Conservation (phyloP, 2,888 invertebrate genomes). For the Morpho helenor region DNA sequence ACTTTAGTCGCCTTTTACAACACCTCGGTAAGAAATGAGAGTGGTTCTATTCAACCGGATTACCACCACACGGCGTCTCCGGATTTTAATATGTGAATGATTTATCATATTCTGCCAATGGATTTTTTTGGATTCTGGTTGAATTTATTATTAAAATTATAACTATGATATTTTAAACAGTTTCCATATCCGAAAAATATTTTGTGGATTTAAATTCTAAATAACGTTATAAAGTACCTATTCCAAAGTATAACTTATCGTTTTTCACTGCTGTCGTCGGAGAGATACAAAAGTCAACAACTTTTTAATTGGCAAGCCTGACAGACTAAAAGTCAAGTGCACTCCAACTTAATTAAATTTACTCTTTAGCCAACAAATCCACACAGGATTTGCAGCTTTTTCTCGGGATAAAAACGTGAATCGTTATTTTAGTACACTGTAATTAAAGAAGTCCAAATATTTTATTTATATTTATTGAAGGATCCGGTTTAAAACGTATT, state of each 20-base stretch:
- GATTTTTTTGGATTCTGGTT: no score
- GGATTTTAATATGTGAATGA: no score
- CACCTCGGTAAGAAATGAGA: no score
- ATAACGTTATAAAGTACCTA: conserved; percentile 9
- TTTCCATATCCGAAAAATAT: background rate
- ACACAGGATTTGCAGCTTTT: conserved; percentile 12
- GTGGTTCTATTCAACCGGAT: no score
- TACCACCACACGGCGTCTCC: no score
- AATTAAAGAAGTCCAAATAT: conserved; percentile 3
- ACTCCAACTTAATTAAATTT: conserved; percentile 25
- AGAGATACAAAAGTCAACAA: conserved; percentile 19
- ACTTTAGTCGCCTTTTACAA: no score
- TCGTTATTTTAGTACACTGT: conserved; percentile 2
- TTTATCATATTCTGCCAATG: no score
- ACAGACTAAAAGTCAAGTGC: conserved; percentile 18
- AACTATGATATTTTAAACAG: no score
- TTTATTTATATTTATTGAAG: background rate
- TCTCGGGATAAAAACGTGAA: background rate
- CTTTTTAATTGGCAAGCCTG: conserved; percentile 25
- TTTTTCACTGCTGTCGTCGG: conserved; percentile 7
- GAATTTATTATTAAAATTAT: no score
- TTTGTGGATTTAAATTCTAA: background rate
- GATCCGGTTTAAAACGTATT: background rate
- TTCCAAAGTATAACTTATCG: conserved; percentile 4
- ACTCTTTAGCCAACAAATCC: conserved; percentile 18